Percentiles rank a stretch among this genome's conserved stretches.
phyloP scores from a whole-genome alignment of 2,113 vertebrate species.

The Silurus asotus region DNA sequence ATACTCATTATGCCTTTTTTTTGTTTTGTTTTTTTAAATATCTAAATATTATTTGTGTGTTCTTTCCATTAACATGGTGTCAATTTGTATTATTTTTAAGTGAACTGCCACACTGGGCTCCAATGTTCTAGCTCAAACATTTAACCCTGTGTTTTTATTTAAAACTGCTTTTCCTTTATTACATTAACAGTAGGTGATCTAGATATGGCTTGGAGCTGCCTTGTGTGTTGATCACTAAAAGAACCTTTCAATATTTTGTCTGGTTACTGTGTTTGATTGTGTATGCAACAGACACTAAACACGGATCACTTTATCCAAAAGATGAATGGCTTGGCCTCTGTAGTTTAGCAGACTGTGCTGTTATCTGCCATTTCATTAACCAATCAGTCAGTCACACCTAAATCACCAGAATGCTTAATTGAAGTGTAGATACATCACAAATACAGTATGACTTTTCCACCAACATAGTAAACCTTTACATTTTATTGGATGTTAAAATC shows the following conservation, averaged over 20 bases:
- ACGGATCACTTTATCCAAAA: neutral
- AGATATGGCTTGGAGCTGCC: constrained; percentile 24
- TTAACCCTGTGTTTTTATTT: neutral
- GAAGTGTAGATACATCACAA: neutral
- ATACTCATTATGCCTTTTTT: neutral
- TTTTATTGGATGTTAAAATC: neutral
- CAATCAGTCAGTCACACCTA: neutral
- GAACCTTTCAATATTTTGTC: constrained; percentile 27
- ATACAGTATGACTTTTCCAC: neutral
- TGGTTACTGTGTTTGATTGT: neutral
- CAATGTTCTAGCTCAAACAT: neutral
- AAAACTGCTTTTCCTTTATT: constrained; percentile 8
- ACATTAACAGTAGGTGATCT: neutral
- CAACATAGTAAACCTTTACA: neutral
- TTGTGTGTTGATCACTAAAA: constrained; percentile 32
- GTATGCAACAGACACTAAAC: neutral
- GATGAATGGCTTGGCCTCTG: neutral
- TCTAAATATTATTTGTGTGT: neutral
- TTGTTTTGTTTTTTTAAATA: neutral
- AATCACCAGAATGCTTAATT: neutral
- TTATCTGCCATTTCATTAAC: neutral
- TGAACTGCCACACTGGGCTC: neutral
- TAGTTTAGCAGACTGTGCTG: neutral
- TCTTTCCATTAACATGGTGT: neutral
- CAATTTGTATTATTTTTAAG: neutral